phyloP scores from a whole-genome alignment of 2,797 vertebrate species.

The Cyclopterus lumpus region DNA sequence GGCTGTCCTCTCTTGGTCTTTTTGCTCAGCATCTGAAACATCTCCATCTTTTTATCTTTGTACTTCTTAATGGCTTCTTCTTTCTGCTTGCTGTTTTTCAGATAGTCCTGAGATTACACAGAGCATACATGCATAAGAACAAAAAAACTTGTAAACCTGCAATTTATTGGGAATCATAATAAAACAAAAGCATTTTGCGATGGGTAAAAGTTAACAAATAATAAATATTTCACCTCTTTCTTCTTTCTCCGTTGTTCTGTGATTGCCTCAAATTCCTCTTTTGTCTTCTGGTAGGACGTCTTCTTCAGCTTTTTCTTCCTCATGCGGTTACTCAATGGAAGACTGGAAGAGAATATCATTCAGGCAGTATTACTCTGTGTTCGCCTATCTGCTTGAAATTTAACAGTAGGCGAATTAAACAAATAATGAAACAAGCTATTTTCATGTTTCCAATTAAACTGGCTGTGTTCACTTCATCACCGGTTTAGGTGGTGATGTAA shows the following conservation, averaged over 20 bases:
- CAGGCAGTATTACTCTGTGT: neutral
- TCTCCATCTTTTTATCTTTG: constrained; percentile 92
- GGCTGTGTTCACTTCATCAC: neutral
- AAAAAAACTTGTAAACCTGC: neutral
- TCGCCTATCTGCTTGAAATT: neutral
- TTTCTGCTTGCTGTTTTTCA: constrained; percentile 86
- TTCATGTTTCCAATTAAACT: neutral
- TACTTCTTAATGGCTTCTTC: constrained; percentile 90
- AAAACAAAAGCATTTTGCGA: neutral
- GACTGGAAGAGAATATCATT: constrained; percentile 30
- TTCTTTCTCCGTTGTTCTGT: constrained; percentile 84
- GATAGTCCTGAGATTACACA: constrained; percentile 82
- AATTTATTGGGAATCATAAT: neutral
- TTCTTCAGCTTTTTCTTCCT: constrained; percentile 85
- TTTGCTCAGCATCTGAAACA: constrained; percentile 90
- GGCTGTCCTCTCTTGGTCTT: constrained; percentile 97
- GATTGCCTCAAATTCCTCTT: constrained; percentile 89
- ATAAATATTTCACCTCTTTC: constrained; percentile 85
- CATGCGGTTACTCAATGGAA: constrained; percentile 77
- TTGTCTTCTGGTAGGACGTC: constrained; percentile 91
- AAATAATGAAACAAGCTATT: neutral
- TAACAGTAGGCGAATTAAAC: neutral
- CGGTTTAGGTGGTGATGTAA: neutral
- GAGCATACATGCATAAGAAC: neutral
- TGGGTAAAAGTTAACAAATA: neutral